Evolutionary conservation across 2,797 vertebrate species (phyloP).

Genomic region (Eremophila alpestris): DNA sequence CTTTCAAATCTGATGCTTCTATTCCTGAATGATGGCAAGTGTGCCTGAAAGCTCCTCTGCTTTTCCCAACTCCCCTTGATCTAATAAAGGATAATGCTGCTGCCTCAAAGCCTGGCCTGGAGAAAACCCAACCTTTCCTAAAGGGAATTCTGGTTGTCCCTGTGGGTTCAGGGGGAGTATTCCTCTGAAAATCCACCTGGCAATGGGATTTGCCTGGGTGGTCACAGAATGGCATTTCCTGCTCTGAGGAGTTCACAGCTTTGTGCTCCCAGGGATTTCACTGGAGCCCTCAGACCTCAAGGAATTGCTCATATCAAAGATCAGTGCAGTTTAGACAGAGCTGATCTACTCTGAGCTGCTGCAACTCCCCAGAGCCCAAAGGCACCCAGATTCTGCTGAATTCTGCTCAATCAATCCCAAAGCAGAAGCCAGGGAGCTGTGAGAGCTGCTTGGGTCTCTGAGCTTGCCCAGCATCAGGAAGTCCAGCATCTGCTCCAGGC

Average conservation of each 20-base stretch:
- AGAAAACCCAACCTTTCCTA: not conserved
- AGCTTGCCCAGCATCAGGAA: not conserved
- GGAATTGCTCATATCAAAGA: not conserved
- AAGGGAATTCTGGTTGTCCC: not conserved
- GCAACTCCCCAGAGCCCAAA: not conserved
- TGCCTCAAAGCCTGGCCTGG: not conserved
- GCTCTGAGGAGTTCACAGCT: not conserved
- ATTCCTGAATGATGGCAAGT: not conserved
- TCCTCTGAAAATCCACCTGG: not conserved
- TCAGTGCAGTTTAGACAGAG: not conserved
- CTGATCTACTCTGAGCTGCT: not conserved
- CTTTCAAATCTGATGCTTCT: constrained; percentile 30
- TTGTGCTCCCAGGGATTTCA: not conserved
- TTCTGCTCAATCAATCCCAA: not conserved
- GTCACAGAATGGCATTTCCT: not conserved
- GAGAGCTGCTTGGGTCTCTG: not conserved
- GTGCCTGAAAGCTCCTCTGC: not conserved
- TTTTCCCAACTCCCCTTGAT: not conserved
- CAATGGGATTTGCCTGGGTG: not conserved
- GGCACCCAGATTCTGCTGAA: fast-evolving
- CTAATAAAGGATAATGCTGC: not conserved
- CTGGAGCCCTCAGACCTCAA: not conserved
- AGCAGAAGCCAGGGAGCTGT: not conserved
- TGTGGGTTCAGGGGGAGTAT: not conserved
- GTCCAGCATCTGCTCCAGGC: not conserved